Conservation (phyloP, 2,888 invertebrate species). For the Caenorhabditis virilis region DNA sequence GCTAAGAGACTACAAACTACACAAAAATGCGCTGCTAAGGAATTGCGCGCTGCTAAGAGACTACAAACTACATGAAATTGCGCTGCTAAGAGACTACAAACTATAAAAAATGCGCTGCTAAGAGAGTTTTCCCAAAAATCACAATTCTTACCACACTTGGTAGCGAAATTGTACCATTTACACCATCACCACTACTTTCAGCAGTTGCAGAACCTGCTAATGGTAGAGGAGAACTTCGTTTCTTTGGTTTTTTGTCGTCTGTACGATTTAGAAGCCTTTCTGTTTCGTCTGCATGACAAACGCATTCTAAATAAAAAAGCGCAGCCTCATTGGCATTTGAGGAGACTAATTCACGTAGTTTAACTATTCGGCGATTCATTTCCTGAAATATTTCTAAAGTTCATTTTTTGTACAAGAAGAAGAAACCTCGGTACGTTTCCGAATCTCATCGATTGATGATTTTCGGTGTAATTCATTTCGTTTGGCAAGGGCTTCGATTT, state of each 20-base stretch:
- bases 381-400: too few relatives aligned
- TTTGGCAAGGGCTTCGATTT: constrained; percentile 56
- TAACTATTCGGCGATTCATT: constrained; percentile 52
- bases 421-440: constrained; percentile 47
- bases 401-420: too few relatives aligned
- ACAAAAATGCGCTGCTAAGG: too few relatives aligned
- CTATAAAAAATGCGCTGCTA: too few relatives aligned
- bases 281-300: constrained; percentile 56
- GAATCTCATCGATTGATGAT: constrained; percentile 22
- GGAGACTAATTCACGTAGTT: constrained; percentile 46
- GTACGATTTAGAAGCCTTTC: constrained; percentile 45
- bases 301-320: constrained; percentile 56
- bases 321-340: constrained; percentile 51
- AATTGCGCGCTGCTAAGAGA: too few relatives aligned
- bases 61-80: too few relatives aligned
- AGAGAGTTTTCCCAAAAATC: neutral
- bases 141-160: constrained; percentile 26
- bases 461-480: constrained; percentile 52
- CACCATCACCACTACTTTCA: neutral
- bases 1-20: too few relatives aligned
- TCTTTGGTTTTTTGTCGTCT: neutral
- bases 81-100: too few relatives aligned
- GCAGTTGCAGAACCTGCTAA: neutral
- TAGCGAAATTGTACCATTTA: constrained; percentile 4
- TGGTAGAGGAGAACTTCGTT: too few relatives aligned